These are phyloP conservation scores for Colletes gigas DNA, from an alignment of 1,140 invertebrate species.

Conservation along the genomic window DNA sequence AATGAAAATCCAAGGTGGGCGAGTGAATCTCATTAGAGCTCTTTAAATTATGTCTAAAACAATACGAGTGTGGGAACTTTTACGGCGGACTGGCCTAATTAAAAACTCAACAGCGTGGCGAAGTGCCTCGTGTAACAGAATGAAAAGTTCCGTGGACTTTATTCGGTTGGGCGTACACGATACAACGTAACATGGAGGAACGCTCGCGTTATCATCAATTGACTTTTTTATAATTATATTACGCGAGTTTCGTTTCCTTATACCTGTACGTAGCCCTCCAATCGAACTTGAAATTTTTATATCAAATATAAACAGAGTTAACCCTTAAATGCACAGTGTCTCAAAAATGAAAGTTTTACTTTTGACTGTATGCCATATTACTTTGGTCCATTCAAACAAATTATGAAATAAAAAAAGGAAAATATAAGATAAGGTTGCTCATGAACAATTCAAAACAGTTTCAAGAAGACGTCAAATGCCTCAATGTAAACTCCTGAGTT, in stretches of 20 bases:
- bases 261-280: neutral
- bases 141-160: neutral
- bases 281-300: neutral
- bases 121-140: neutral
- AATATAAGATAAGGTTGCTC: too few species aligned
- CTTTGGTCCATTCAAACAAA: too few species aligned
- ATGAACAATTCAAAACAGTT: too few species aligned
- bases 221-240: neutral
- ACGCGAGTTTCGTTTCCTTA: neutral
- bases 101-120: constrained; percentile 23
- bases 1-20: constrained; percentile 5
- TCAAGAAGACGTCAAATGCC: too few species aligned
- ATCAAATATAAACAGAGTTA: too few species aligned
- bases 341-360: too few species aligned
- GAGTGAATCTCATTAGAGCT: constrained; percentile 21
- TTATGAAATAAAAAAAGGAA: too few species aligned
- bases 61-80: neutral
- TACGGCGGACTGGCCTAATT: constrained; percentile 26
- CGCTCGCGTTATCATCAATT: neutral
- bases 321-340: too few species aligned
- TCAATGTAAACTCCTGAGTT: too few species aligned
- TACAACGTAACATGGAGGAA: neutral
- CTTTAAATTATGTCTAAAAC: constrained; percentile 6
- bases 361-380: too few species aligned
- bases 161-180: neutral